These are phyloP conservation scores for Nephila pilipes DNA, from an alignment of 1,140 invertebrate genomes.

Conservation along the genomic window DNA sequence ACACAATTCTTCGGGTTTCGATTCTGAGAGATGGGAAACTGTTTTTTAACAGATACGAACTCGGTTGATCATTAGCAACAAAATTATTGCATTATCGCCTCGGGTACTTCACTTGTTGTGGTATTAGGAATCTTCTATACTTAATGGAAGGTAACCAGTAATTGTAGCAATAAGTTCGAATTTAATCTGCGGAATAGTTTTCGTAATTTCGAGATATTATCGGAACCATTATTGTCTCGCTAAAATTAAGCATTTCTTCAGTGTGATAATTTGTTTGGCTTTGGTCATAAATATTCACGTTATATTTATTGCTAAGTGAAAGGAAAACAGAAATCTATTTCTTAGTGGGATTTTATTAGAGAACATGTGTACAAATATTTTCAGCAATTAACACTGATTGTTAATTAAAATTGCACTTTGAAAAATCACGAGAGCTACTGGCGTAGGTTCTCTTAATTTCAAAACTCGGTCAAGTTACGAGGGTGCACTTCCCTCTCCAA, in stretches of 20 bases:
- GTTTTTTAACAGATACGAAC: neutral
- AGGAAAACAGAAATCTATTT: too few relatives aligned
- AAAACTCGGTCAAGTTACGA: too few relatives aligned
- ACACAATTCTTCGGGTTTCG: neutral
- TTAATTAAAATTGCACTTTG: too few relatives aligned
- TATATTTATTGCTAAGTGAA: too few relatives aligned
- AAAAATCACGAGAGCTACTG: too few relatives aligned
- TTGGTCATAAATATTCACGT: too few relatives aligned
- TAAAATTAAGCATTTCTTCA: neutral
- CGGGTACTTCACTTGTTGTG: slow-evolving; percentile 16
- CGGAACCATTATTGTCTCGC: neutral
- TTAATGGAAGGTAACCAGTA: slow-evolving; percentile 3
- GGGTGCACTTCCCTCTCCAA: too few relatives aligned
- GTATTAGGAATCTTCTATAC: neutral
- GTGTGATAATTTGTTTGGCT: too few relatives aligned
- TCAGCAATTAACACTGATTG: too few relatives aligned
- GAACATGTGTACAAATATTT: too few relatives aligned
- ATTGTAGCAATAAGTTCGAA: slow-evolving; percentile 9
- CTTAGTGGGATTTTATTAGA: too few relatives aligned
- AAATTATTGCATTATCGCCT: slow-evolving; percentile 20
- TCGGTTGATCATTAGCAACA: neutral
- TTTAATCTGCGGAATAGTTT: neutral
- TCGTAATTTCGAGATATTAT: slow-evolving; percentile 4
- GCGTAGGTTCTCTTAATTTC: too few relatives aligned
- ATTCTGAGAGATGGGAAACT: neutral